A percentile compares a stretch with the other conserved stretches of the same genome.
Conservation (phyloP, 2,797 vertebrate genomes). For the Gobio occitaniae region DNA sequence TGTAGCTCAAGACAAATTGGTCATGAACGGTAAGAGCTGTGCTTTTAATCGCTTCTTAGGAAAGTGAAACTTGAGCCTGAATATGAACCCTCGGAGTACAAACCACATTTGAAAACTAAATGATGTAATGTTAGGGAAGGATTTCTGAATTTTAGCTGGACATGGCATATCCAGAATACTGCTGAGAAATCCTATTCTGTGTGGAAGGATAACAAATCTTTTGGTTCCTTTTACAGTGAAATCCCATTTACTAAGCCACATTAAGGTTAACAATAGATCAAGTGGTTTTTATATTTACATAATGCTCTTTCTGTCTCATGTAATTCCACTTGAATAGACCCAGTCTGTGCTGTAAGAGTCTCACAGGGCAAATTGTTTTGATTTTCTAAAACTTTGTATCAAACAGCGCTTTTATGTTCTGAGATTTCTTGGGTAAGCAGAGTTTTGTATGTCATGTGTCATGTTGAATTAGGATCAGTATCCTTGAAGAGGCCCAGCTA, state of each 20-base stretch:
- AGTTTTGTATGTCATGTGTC: constrained; percentile 65
- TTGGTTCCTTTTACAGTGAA: constrained; percentile 58
- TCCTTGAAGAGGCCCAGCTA: constrained; percentile 57
- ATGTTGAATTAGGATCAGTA: constrained; percentile 66
- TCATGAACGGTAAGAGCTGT: not conserved
- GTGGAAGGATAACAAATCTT: constrained; percentile 63
- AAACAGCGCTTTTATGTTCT: constrained; percentile 60
- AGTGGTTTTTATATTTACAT: constrained; percentile 55
- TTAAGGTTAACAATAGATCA: constrained; percentile 61
- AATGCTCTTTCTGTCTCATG: constrained; percentile 61
- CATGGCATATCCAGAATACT: constrained; percentile 20
- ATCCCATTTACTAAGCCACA: constrained; percentile 65
- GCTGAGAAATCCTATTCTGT: constrained; percentile 60
- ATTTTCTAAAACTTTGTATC: constrained; percentile 70
- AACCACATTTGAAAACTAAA: not conserved
- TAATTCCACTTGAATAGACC: constrained; percentile 56
- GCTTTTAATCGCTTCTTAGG: not conserved
- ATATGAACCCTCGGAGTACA: not conserved
- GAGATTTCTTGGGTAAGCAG: constrained; percentile 47
- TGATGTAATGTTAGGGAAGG: constrained; percentile 33
- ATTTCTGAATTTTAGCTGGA: constrained; percentile 11
- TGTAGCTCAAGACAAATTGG: not conserved
- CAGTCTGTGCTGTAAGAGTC: constrained; percentile 50
- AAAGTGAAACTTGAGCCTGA: not conserved
- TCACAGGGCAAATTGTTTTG: constrained; percentile 64